A percentile compares a stretch with the other conserved stretches of the same genome.
phyloP scores from a whole-genome alignment of 2,797 vertebrate genomes.

The Gymnoscopelus microlampas region DNA sequence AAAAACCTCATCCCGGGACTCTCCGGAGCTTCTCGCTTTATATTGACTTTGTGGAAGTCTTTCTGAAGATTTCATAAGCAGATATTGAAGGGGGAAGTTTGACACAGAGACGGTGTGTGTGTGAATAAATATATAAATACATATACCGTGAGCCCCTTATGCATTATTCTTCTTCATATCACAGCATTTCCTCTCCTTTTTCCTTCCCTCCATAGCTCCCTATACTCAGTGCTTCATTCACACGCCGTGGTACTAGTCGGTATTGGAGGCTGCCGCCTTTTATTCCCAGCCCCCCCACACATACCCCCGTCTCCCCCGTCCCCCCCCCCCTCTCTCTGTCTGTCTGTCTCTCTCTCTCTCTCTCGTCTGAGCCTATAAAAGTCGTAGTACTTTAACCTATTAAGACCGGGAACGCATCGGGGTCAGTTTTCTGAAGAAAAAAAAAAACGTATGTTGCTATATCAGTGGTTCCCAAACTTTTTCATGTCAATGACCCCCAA shows the following conservation, averaged over 20 bases:
- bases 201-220: not conserved
- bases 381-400: slow-evolving; percentile 63
- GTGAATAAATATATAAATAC: slow-evolving; percentile 51
- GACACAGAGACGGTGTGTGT: slow-evolving; percentile 3
- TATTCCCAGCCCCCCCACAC: slow-evolving; percentile 8
- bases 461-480: too few relatives aligned
- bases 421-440: too few relatives aligned
- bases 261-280: slow-evolving; percentile 26
- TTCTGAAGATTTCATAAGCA: slow-evolving; percentile 45
- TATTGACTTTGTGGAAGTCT: slow-evolving; percentile 37
- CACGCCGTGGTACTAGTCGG: slow-evolving; percentile 18
- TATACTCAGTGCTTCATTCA: not conserved
- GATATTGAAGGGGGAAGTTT: slow-evolving; percentile 24
- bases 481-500: too few relatives aligned
- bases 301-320: too few relatives aligned
- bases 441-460: too few relatives aligned
- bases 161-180: slow-evolving; percentile 63
- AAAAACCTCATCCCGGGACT: slow-evolving; percentile 25
- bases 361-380: slow-evolving; percentile 61
- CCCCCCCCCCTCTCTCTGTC: slow-evolving; percentile 7
- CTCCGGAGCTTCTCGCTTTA: slow-evolving; percentile 29
- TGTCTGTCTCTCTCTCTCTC: not conserved
- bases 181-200: not conserved
- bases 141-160: slow-evolving; percentile 30
- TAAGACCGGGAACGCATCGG: too few relatives aligned